Evolutionary conservation across 2,888 invertebrate genomes (phyloP).

Genomic region (Polymixis flavicincta): DNA sequence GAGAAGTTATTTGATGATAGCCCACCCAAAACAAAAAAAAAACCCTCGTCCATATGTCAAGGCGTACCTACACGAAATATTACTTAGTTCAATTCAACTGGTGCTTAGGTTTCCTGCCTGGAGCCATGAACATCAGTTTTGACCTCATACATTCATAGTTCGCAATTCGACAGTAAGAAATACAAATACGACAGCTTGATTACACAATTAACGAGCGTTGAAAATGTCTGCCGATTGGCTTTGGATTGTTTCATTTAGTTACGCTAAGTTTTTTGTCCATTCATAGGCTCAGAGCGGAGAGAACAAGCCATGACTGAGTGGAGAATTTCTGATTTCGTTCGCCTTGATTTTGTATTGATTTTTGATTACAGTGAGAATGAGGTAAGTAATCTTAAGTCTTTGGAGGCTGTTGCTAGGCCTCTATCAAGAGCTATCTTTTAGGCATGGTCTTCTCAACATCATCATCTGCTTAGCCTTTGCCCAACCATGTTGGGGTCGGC

Average conservation of each 20-base stretch:
- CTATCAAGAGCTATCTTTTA: background rate
- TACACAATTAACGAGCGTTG: slow-evolving; percentile 66
- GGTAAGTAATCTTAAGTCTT: background rate
- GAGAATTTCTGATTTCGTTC: slow-evolving; percentile 47
- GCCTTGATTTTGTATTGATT: slow-evolving; percentile 51
- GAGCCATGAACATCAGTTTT: background rate
- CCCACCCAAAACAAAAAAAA: too few relatives aligned
- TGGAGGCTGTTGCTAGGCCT: background rate
- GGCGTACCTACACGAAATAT: background rate
- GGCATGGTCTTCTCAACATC: background rate
- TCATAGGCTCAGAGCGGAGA: slow-evolving; percentile 50
- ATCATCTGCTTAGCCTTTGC: too few relatives aligned
- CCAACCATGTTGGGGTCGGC: too few relatives aligned
- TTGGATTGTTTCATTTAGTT: slow-evolving; percentile 63
- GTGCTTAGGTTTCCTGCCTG: too few relatives aligned
- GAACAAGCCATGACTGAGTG: slow-evolving; percentile 48
- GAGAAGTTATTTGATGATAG: too few relatives aligned
- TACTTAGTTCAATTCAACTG: background rate
- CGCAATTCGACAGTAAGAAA: slow-evolving; percentile 16
- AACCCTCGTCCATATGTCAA: background rate
- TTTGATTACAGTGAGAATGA: slow-evolving; percentile 36
- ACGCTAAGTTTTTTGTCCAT: slow-evolving; percentile 58
- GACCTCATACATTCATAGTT: slow-evolving; percentile 5
- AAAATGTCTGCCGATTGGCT: slow-evolving; percentile 61
- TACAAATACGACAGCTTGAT: slow-evolving; percentile 51